Base-by-base conservation (phyloP, 2,888 invertebrate species). In the Megalurothrips usitatus region DNA sequence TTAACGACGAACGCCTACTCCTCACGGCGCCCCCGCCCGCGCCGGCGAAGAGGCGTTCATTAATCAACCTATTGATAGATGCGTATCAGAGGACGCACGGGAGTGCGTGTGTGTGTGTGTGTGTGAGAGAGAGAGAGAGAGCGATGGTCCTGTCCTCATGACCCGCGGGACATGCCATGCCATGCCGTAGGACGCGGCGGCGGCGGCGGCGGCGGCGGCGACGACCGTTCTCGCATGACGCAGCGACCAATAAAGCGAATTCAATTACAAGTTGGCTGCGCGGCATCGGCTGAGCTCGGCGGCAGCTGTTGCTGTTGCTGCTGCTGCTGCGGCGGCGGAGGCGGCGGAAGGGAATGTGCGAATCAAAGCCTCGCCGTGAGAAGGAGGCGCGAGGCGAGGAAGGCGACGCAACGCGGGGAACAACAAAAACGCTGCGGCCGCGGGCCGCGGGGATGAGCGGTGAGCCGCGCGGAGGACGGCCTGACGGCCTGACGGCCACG, bases 31-130 rank as follows among this genome's bases (percentile, higher is more conserved):
- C 19, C 19, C 6, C 58, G 58, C 58, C 58, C 14, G 17, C 52
- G 58, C 0, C 58, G 58, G 17, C n/a, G n/a, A n/a, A n/a, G n/a
- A n/a, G n/a, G n/a, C 58, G 17, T 58, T 58, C 58, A 58, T 58
- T 58, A 58, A 58, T 58, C 58, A 58, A 58, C 58, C 58, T 58
- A 58, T 58, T 58, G 58, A 58, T 58, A 58, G 58, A 58, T 58
- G 58, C 58, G 14, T 58, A 58, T 58, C 58, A 58, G 58, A 14
- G 14, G 6, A 19, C 17, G 52, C 11, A 17, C 11, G 52, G 17
- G 52, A 52, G 52, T 14, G 52, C 11, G 52, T 14, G 52, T 14
- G 52, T 14, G 52, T 14, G 52, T 14, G 52, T 14, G 52, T 14
- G 52, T 14, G 52, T 14, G 58, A 58, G 58, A 58, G 58, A 58